Conservation (phyloP, 2,113 vertebrate species). For the Equus przewalskii region DNA sequence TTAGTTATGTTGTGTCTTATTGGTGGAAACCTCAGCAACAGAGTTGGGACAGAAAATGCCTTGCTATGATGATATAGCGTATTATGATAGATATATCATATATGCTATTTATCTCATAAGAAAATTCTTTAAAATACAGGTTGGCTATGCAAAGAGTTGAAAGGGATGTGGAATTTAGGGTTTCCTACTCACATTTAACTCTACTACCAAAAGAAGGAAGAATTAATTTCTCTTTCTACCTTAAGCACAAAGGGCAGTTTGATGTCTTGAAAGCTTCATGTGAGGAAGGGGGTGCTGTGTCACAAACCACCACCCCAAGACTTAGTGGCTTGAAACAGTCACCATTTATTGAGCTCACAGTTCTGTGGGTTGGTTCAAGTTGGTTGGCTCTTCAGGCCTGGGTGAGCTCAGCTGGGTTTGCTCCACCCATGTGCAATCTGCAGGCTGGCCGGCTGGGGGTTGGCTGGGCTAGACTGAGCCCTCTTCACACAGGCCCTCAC, state of each 20-base stretch:
- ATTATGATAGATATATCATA: too few relatives aligned
- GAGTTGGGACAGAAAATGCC: neutral
- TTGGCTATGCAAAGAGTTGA: neutral
- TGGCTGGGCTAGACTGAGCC: neutral
- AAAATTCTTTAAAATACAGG: neutral
- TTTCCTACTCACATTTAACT: neutral
- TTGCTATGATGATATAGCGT: neutral
- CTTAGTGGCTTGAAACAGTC: neutral
- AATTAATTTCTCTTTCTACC: neutral
- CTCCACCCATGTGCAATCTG: neutral
- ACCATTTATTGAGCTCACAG: neutral
- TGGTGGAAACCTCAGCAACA: neutral
- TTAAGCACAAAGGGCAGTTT: neutral
- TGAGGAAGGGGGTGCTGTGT: too few relatives aligned
- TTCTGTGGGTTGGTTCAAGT: neutral
- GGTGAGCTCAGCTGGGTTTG: neutral
- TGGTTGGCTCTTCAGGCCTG: neutral
- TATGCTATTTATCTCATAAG: neutral
- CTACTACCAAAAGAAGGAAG: neutral
- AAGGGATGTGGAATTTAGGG: neutral
- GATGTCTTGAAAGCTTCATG: neutral
- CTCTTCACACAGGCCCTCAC: rapidly evolving
- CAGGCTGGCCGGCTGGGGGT: too few relatives aligned
- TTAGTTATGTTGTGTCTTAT: neutral
- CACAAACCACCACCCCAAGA: neutral